phyloP scores from a whole-genome alignment of 1,140 invertebrate species.

The Aphaenogaster ashmeadi region DNA sequence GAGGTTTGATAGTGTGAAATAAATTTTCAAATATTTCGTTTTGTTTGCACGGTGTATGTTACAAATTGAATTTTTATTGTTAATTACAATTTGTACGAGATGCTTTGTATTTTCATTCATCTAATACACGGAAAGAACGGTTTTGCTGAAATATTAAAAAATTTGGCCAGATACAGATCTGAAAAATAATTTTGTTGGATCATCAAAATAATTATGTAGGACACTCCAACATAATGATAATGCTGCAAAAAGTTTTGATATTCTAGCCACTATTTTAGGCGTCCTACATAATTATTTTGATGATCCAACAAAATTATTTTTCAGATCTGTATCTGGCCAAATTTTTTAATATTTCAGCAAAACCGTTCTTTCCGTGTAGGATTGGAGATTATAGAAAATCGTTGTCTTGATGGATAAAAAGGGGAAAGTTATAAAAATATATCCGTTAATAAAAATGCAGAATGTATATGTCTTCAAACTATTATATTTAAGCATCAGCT shows the following conservation, averaged over 20 bases:
- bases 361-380: not conserved
- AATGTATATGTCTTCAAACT: not conserved
- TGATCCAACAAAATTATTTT: too few relatives aligned
- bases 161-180: too few relatives aligned
- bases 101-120: not conserved
- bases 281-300: too few relatives aligned
- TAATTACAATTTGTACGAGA: not conserved
- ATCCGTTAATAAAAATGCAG: not conserved
- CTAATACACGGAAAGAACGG: not conserved
- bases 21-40: constrained; percentile 15
- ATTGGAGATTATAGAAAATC: not conserved
- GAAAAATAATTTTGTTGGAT: too few relatives aligned
- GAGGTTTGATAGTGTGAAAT: not conserved
- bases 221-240: too few relatives aligned
- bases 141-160: too few relatives aligned
- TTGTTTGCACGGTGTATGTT: not conserved
- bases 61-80: constrained; percentile 17
- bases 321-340: too few relatives aligned
- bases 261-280: too few relatives aligned
- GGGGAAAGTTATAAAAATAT: not conserved
- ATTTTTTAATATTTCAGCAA: too few relatives aligned
- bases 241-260: too few relatives aligned
- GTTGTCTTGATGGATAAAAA: not conserved
- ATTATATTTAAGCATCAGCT: constrained; percentile 13
- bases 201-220: too few relatives aligned